A percentile compares a stretch with the other conserved stretches of the same genome.
phyloP scores from a whole-genome alignment of 2,888 invertebrate species.

The Nemotelus pantherinus region DNA sequence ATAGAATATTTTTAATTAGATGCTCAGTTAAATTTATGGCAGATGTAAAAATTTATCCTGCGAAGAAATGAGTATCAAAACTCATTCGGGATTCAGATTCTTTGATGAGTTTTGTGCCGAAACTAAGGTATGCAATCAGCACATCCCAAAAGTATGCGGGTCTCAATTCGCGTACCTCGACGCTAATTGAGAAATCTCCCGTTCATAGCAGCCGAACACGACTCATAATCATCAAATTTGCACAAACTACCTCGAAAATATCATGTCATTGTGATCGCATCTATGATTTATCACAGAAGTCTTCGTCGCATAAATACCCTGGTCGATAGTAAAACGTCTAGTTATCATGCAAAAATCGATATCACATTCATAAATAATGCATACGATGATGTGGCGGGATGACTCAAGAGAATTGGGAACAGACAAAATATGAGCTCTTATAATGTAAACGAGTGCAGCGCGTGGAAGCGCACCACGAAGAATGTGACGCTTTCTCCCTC shows the following conservation, averaged over 20 bases:
- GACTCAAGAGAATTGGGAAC: conserved; percentile 9
- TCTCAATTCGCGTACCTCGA: too few relatives aligned
- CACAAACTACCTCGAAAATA: neutral
- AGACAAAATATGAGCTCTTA: neutral
- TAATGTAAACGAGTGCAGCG: neutral
- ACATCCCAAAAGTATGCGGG: too few relatives aligned
- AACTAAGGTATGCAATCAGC: too few relatives aligned
- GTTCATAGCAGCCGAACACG: too few relatives aligned
- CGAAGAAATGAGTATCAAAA: too few relatives aligned
- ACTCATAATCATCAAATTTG: too few relatives aligned
- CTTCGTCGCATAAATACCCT: neutral
- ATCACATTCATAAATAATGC: conserved; percentile 6
- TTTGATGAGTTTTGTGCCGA: too few relatives aligned
- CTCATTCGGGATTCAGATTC: too few relatives aligned
- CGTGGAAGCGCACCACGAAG: neutral
- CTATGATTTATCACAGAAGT: conserved; percentile 7
- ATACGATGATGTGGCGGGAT: neutral
- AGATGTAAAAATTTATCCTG: too few relatives aligned
- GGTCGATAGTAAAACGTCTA: conserved; percentile 21
- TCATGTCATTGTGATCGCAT: neutral
- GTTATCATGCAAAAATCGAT: conserved; percentile 22
- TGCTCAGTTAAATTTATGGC: too few relatives aligned
- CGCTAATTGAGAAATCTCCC: too few relatives aligned
- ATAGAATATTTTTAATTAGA: too few relatives aligned
- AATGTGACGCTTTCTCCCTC: neutral